Conservation (phyloP, 2,113 vertebrate species). For the Scophthalmus maximus region DNA sequence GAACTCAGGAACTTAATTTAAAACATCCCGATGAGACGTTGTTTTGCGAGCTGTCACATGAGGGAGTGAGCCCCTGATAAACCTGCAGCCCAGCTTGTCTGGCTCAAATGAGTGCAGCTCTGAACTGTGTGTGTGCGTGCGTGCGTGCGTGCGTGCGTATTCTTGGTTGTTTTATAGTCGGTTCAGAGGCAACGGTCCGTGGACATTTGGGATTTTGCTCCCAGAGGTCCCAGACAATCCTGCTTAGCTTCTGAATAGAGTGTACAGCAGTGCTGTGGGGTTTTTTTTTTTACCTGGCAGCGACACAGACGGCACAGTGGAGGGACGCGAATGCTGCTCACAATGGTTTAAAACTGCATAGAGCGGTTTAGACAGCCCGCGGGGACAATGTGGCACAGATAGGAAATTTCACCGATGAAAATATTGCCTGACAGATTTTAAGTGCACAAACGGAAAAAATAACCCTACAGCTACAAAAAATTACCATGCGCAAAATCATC, state of each 20-base stretch:
- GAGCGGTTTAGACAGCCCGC: constrained; percentile 38
- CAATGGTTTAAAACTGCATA: constrained; percentile 33
- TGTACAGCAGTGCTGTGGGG: neutral
- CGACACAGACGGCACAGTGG: neutral
- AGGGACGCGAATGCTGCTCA: constrained; percentile 18
- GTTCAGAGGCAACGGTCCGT: constrained; percentile 8
- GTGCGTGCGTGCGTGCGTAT: neutral
- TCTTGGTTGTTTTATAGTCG: constrained; percentile 29
- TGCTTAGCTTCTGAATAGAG: constrained; percentile 10
- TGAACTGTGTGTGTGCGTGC: neutral
- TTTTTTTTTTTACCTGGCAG: neutral
- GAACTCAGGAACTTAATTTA: constrained; percentile 42
- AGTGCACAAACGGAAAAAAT: neutral
- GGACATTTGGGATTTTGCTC: constrained; percentile 9
- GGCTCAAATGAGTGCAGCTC: constrained; percentile 4
- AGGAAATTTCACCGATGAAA: neutral
- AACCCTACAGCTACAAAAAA: too few species aligned
- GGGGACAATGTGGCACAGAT: constrained; percentile 26
- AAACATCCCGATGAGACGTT: constrained; percentile 23
- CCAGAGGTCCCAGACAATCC: neutral
- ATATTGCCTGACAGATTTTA: neutral
- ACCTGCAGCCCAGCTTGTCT: constrained; percentile 22
- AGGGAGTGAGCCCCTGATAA: constrained; percentile 4
- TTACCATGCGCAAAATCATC: too few species aligned
- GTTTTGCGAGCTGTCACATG: neutral